Percentiles rank a stretch among this genome's conserved stretches.
These are phyloP conservation scores for Echinometra lucunter DNA, from an alignment of 53 echinoderm and acorn worm species.

Conservation along the genomic window DNA sequence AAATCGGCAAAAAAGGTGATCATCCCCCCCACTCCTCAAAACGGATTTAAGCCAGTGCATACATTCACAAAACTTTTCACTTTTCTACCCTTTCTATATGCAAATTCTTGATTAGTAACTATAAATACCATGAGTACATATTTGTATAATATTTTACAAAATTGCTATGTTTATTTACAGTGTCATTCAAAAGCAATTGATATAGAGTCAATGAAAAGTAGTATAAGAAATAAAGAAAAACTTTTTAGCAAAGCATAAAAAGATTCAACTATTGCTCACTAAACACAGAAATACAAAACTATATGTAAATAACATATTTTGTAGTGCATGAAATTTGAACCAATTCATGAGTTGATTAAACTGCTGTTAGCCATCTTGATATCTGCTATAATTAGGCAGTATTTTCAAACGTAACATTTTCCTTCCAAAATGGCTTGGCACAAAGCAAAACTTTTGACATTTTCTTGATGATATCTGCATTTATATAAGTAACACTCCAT, in stretches of 20 bases:
- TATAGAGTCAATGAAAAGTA: background rate
- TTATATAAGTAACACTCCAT: background rate
- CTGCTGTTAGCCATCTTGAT: background rate
- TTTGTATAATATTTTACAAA: background rate
- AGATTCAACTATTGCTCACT: background rate
- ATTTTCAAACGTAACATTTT: background rate
- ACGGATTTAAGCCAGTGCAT: too few relatives aligned
- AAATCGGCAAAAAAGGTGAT: too few relatives aligned
- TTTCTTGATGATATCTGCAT: background rate
- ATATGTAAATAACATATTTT: background rate
- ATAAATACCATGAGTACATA: conserved; percentile 39
- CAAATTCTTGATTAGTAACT: conserved; percentile 27
- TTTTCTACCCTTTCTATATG: background rate
- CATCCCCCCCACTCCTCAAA: too few relatives aligned
- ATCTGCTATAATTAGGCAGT: background rate
- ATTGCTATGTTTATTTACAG: background rate
- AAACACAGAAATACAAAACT: background rate
- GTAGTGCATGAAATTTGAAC: background rate
- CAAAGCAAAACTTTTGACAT: background rate
- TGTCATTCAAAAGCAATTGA: background rate
- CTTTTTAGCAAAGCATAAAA: background rate
- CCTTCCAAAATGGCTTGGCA: background rate
- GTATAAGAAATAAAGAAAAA: background rate
- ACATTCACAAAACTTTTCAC: background rate
- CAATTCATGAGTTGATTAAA: background rate